These are phyloP conservation scores for Leptocoma aspasia DNA, from an alignment of 2,113 vertebrate genomes.

Conservation along the genomic window DNA sequence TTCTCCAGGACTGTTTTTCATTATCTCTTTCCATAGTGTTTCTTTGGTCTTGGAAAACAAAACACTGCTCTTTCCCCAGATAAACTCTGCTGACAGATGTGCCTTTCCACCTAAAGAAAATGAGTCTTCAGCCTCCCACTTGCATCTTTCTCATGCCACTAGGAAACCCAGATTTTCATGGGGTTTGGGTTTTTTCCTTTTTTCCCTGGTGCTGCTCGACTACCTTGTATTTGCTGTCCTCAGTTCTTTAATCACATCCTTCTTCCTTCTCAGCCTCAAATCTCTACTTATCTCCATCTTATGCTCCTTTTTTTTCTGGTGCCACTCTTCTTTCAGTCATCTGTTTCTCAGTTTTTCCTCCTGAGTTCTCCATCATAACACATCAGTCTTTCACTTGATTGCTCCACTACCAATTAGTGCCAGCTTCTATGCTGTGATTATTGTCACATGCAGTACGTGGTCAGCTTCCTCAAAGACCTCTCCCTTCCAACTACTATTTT, in stretches of 20 bases:
- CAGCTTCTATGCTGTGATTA: not conserved
- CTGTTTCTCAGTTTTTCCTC: not conserved
- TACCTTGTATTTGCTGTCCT: not conserved
- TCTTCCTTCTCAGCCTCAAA: not conserved
- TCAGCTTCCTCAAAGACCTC: not conserved
- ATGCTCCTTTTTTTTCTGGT: not conserved
- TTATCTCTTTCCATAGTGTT: not conserved
- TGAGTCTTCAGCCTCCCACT: not conserved
- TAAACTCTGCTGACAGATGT: not conserved
- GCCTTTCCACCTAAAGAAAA: not conserved
- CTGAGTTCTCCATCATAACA: not conserved
- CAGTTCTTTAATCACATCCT: not conserved
- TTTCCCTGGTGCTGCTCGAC: not conserved
- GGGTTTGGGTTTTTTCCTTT: not conserved
- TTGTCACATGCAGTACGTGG: not conserved
- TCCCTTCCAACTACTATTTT: not conserved
- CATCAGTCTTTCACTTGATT: not conserved
- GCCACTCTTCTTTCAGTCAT: not conserved
- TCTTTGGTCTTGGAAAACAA: not conserved
- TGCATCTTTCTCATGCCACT: rapidly evolving
- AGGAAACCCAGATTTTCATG: not conserved
- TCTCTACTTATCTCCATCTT: not conserved
- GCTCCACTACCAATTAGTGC: not conserved
- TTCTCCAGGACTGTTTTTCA: not conserved
- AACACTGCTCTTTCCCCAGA: not conserved